Base-by-base conservation (phyloP, 1,140 invertebrate species). In the Scylla paramamosain region DNA sequence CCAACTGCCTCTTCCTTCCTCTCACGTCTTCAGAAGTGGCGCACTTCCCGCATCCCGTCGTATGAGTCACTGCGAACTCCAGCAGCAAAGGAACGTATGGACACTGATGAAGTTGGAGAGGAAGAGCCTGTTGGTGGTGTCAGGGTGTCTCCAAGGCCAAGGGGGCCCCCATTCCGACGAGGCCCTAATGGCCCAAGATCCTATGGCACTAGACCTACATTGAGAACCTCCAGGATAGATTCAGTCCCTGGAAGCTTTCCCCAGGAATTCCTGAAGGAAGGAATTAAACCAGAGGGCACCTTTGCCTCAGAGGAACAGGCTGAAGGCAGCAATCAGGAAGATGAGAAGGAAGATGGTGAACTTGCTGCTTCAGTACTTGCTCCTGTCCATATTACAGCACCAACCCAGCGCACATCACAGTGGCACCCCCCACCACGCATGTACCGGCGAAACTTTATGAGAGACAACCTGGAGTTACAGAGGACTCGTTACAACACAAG, bases 231-330 rank as follows among this genome's bases (percentile, higher is more conserved):
- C 14, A 92, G 94, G 77, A 46, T 95, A 67, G 87, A 91, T 20
- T 67, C 28, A 0, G 31, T 4, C 29, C 31, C 29, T 84, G 39
- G 28, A 29, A 92, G 88, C 29, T 52, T 32, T 20, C 46, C 87
- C 20, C 91, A 95, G 29, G 94, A 95, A 87, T 93, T 95, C 48
- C 90, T 95, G 4, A 95, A 93, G 32, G 94, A 95, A 77, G 90
- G 86, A 16, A 48, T 89, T 14, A 31, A 46, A 25, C 14, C 28
- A 46, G 46, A 67, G 32, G 6, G 39, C 39, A 31, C 28, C 31
- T 1, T 45, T 84, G 46, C 32, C 45, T 32, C 10, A 94, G 46
- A 29, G 31, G 31, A 77, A 67, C 32, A 29, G 45, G 16, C 59
- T 82, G 48, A 25, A 59, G 39, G 0, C 10, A 59, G 10, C 52